Conservation (phyloP, 2,797 vertebrate species). For the Arnoldichthys spilopterus region DNA sequence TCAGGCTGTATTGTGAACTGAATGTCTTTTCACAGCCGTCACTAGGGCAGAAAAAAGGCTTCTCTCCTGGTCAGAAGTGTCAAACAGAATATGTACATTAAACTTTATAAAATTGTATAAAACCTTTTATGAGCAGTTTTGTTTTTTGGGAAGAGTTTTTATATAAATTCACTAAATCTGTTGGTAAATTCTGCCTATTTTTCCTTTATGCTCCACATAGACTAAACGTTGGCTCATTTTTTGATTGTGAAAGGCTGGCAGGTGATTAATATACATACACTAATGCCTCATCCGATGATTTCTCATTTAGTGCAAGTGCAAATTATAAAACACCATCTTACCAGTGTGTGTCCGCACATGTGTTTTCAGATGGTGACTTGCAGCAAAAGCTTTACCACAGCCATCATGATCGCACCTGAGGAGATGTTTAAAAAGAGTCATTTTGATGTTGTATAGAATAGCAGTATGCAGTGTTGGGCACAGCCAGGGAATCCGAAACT, state of each 20-base stretch:
- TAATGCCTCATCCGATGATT: not conserved
- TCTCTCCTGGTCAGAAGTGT: conserved; percentile 83
- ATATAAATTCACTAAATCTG: too few species aligned
- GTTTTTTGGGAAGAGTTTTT: too few species aligned
- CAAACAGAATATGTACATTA: conserved; percentile 2
- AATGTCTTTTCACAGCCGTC: conserved; percentile 97
- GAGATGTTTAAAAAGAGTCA: not conserved
- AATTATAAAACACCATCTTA: conserved; percentile 59
- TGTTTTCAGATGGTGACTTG: conserved; percentile 99
- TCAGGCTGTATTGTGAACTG: conserved; percentile 96
- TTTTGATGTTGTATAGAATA: too few species aligned
- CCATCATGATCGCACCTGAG: conserved; percentile 96
- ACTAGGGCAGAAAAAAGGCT: conserved; percentile 96
- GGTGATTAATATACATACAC: not conserved
- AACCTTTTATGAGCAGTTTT: not conserved
- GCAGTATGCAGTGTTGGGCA: not conserved
- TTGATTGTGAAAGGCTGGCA: not conserved
- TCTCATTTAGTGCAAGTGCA: not conserved
- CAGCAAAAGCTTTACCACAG: conserved; percentile 98
- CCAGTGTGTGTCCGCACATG: conserved; percentile 98
- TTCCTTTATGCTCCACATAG: not conserved
- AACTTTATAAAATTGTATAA: not conserved
- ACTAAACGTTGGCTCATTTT: not conserved
- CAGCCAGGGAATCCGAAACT: not conserved
- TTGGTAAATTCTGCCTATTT: not conserved